Percentiles rank a stretch among this genome's conserved stretches.
phyloP scores from a whole-genome alignment of 2,797 vertebrate species.

The Hybognathus amarus region DNA sequence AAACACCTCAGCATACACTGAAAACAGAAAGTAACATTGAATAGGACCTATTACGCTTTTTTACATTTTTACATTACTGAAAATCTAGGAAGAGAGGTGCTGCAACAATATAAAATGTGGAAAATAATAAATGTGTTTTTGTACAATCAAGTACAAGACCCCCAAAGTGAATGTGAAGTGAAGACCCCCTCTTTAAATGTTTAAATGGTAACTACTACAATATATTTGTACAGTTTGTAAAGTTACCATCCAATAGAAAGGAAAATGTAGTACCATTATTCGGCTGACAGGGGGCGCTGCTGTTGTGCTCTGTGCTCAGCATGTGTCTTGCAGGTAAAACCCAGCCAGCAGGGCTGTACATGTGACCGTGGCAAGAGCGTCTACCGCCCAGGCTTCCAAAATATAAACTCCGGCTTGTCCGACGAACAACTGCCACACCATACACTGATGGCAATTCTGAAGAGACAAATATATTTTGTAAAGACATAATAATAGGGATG shows the following conservation, averaged over 20 bases:
- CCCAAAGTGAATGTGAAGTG: too few species aligned
- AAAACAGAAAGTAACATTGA: slow-evolving; percentile 21
- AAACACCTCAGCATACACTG: slow-evolving; percentile 85
- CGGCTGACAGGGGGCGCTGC: slow-evolving; percentile 78
- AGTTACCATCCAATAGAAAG: background rate
- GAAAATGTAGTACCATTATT: slow-evolving; percentile 75
- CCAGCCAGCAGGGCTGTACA: slow-evolving; percentile 91
- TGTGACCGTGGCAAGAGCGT: slow-evolving; percentile 85
- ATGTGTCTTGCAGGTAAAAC: slow-evolving; percentile 80
- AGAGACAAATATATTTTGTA: slow-evolving; percentile 12
- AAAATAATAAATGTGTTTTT: background rate
- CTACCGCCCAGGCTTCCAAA: slow-evolving; percentile 80
- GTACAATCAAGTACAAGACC: background rate
- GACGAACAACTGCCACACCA: slow-evolving; percentile 82
- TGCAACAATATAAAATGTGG: background rate
- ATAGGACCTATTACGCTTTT: background rate
- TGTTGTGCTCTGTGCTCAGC: slow-evolving; percentile 71
- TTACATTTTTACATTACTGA: background rate
- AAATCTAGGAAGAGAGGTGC: background rate
- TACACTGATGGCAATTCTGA: slow-evolving; percentile 79
- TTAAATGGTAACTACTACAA: slow-evolving; percentile 26
- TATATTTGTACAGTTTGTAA: background rate
- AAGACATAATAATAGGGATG: background rate
- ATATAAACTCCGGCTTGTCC: slow-evolving; percentile 75
- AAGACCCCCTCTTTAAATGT: background rate